These are phyloP conservation scores for Macrophya alboannulata DNA, from an alignment of 2,888 invertebrate genomes.

Conservation along the genomic window DNA sequence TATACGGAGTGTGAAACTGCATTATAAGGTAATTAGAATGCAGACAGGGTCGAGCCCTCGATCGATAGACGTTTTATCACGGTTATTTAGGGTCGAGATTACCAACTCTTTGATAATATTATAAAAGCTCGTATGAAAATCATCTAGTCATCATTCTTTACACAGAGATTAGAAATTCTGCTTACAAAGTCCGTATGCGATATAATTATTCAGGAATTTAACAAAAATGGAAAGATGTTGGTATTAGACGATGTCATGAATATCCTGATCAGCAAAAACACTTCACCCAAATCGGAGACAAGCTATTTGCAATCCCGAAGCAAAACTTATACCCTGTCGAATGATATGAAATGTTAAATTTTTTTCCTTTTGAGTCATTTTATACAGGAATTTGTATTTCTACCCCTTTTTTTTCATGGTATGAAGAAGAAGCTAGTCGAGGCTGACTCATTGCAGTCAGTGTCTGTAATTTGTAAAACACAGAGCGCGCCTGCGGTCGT, in stretches of 20 bases:
- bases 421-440: not conserved
- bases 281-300: not conserved
- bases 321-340: not conserved
- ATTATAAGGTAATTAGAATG: constrained; percentile 24
- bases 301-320: not conserved
- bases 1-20: not conserved
- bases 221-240: not conserved
- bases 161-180: not conserved
- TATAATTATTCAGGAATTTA: constrained; percentile 6
- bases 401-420: not conserved
- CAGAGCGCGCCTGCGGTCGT: constrained; percentile 19
- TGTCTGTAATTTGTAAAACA: not conserved
- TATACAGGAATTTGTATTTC: not conserved
- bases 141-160: not conserved
- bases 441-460: not conserved
- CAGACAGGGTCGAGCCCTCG: constrained; percentile 22
- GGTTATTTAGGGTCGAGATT: not conserved
- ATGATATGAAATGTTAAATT: not conserved
- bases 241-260: not conserved
- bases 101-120: not conserved
- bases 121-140: not conserved
- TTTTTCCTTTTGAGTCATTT: not conserved
- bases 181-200: not conserved
- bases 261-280: not conserved
- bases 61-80: constrained; percentile 10